Percentiles rank a stretch among this genome's conserved stretches.
Conservation (phyloP, 2,888 invertebrate genomes). For the Oxycera nigricornis region DNA sequence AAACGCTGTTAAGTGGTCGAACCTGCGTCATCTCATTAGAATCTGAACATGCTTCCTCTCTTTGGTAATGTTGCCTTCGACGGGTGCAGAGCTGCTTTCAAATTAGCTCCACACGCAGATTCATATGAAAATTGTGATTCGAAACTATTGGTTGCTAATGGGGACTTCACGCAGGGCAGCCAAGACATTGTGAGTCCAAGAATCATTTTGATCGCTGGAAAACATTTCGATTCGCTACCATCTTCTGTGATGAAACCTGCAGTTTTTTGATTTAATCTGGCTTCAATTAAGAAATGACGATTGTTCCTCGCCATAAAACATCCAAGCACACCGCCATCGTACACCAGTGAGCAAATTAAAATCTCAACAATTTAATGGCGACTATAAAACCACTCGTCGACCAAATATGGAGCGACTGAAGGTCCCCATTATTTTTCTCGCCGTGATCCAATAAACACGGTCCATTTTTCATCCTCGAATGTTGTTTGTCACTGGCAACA, state of each 20-base stretch:
- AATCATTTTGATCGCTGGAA: too few relatives aligned
- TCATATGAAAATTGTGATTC: too few relatives aligned
- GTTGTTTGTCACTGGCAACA: not conserved
- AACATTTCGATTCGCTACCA: too few relatives aligned
- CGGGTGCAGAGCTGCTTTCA: not conserved
- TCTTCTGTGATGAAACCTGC: too few relatives aligned
- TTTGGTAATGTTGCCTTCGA: not conserved
- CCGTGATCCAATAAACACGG: not conserved
- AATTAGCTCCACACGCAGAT: too few relatives aligned
- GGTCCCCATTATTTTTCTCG: not conserved
- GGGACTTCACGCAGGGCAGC: too few relatives aligned
- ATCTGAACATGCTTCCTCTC: not conserved
- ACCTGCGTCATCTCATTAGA: not conserved
- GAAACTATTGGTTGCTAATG: too few relatives aligned
- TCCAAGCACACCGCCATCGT: too few relatives aligned
- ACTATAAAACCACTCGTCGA: not conserved
- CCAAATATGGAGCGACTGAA: conserved; percentile 2
- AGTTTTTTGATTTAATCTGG: too few relatives aligned
- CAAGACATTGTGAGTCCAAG: too few relatives aligned
- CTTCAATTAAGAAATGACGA: too few relatives aligned
- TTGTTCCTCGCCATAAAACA: too few relatives aligned
- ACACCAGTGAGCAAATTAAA: not conserved
- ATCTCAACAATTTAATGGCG: not conserved
- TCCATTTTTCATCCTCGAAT: not conserved
- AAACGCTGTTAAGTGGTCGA: not conserved